These are phyloP conservation scores for Candoia aspera DNA, from an alignment of 2,113 vertebrate genomes.

Conservation along the genomic window DNA sequence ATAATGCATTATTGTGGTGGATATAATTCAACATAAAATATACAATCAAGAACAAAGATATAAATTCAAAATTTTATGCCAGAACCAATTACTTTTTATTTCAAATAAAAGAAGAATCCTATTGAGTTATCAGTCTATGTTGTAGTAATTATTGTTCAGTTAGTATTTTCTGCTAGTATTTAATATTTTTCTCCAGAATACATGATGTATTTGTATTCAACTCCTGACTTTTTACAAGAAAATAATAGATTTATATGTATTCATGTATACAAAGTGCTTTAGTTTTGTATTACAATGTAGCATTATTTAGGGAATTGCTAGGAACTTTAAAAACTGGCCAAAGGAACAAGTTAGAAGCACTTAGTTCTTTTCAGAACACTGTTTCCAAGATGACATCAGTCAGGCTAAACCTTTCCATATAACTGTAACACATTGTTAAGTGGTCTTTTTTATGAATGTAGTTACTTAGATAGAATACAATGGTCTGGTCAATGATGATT, in stretches of 20 bases:
- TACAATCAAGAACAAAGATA: not conserved
- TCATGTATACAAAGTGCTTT: not conserved
- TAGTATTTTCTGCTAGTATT: conserved; percentile 2
- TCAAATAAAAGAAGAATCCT: not conserved
- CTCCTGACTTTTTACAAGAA: conserved; percentile 7
- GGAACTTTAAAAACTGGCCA: conserved; percentile 17
- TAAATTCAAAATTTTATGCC: not conserved
- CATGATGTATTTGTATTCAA: not conserved
- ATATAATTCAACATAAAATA: not conserved
- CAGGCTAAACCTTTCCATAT: conserved; percentile 20
- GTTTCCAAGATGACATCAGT: conserved; percentile 21
- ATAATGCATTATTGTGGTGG: too few relatives aligned
- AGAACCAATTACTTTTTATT: not conserved
- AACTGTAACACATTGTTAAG: not conserved
- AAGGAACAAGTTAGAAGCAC: conserved; percentile 26
- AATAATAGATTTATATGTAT: not conserved
- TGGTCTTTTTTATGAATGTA: conserved; percentile 4
- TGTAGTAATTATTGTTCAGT: not conserved
- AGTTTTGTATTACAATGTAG: conserved; percentile 3
- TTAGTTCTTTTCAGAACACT: conserved; percentile 12
- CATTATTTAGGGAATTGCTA: conserved; percentile 10
- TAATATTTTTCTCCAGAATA: conserved; percentile 8
- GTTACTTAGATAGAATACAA: conserved; percentile 2
- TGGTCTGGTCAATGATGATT: not conserved
- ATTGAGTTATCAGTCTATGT: not conserved